Evolutionary conservation across 2,888 invertebrate species (phyloP), one percentile per base, ranked within the genome.

Genomic region (Thereva nobilitata): DNA sequence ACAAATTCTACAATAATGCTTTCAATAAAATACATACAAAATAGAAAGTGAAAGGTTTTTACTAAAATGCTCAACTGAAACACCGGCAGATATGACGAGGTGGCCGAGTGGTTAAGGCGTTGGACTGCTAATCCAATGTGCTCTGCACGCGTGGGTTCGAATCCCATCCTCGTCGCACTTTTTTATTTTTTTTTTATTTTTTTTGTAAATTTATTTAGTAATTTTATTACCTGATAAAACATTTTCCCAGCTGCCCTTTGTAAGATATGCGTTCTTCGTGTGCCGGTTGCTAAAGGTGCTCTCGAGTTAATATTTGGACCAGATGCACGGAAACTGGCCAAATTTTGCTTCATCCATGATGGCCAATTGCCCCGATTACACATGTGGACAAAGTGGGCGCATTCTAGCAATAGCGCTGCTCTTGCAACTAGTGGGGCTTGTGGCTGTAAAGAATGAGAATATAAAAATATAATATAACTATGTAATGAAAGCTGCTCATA

Each of bases 331-430:
- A 89, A 90, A 76, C 90, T 86, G 5, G 90, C 87, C 70, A 89
- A 84, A 76, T 91, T 92, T 6, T 93, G 87, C 80, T 95, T 95
- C 87, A 97, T 92, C 97, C 99, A 99, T 65, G 90, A 88, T 0
- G 99, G 98, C 99, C 99, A 99, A 73, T 96, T 95, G 0, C 97
- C 97, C 77, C 94, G 93, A 80, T 98, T 99, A 80, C 99, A 99
- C 72, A 94, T 89, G 77, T 98, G 97, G 2, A 99, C 97, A 73
- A 98, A 92, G 78, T 97, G 91, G 0, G 97, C 92, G 79, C 97
- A 97, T 81, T 99, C 99, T 69, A 99, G 80, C 5, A 98, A 82
- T 64, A 98, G 86, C 0, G 94, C 90, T 4, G 99, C 98, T 76
- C 97, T 84, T 0, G 96, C 89, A 0, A 97, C 91, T 1, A 98